Base-by-base conservation (phyloP, 2,797 vertebrate genomes). In the Sebastes glaucus region DNA sequence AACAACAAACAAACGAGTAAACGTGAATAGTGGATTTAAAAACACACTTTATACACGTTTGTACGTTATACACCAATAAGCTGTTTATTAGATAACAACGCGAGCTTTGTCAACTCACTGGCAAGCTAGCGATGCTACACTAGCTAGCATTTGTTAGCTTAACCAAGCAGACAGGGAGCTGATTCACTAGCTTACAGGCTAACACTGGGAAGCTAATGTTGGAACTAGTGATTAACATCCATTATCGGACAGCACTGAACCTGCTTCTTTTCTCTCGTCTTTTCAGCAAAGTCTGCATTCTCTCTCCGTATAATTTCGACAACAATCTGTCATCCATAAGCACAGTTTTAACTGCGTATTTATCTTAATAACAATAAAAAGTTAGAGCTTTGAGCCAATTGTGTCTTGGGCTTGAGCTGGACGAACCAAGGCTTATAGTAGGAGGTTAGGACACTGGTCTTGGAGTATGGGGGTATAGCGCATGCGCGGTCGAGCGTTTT, bases 21-120 rank as follows among this genome's bases (percentile, higher is more conserved):
- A 8, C 7, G 5, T 42, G 27, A 8, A 25, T 2, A 4, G 32
- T 5, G 4, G 6, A n/a, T 60, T 59, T n/a, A 18, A 69, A 46
- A 27, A 6, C 9, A 6, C 5, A 1, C 2, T 8, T 2, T 25
- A 2, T 25, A 14, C 4, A 5, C 4, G 20, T 35, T 27, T 27
- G 7, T 7, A 8, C 22, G 25, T 4, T n/a, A 61, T n/a, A 30
- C 23, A 18, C 1, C 8, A 4, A 49, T 11, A 20, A 22, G 14
- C 23, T 25, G 46, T 27, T 59, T 2, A 66, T 59, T 2, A 66
- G 8, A 65, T 18, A 52, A 42, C 38, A 56, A 72, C 74, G 65
- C 35, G 68, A 73, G 85, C 77, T 90, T 91, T 89, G 90, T 89
- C 85, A 89, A 81, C 75, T 87, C 84, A 76, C 63, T 80, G 69